Conservation (phyloP, 2,113 vertebrate genomes). For the Takifugu flavidus region DNA sequence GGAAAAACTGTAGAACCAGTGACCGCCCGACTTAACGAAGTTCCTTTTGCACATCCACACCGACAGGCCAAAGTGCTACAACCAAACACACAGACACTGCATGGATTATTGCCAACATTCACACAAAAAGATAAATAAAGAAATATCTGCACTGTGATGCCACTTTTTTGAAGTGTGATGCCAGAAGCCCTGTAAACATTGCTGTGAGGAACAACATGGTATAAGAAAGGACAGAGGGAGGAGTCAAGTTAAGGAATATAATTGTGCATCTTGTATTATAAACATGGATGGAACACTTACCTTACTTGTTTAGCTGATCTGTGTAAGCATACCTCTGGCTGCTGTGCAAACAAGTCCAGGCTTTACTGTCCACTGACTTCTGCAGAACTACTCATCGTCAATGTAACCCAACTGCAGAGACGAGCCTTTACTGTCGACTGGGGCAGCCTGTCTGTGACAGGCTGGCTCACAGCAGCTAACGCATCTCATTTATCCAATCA, state of each 20-base stretch:
- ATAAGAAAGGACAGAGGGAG: constrained; percentile 30
- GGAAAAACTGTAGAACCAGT: not conserved
- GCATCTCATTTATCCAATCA: constrained; percentile 60
- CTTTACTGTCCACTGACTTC: constrained; percentile 99
- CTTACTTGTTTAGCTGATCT: constrained; percentile 84
- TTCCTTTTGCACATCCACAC: constrained; percentile 24
- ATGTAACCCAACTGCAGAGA: constrained; percentile 96
- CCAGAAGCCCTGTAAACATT: constrained; percentile 82
- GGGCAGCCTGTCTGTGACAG: constrained; percentile 68
- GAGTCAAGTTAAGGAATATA: constrained; percentile 47
- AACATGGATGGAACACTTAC: constrained; percentile 87
- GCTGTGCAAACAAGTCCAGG: constrained; percentile 98
- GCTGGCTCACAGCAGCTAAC: constrained; percentile 74
- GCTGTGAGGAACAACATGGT: constrained; percentile 32
- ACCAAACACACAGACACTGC: constrained; percentile 39
- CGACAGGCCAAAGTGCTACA: constrained; percentile 40
- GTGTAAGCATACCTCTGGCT: constrained; percentile 97
- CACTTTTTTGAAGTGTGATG: constrained; percentile 92
- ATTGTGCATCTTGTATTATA: constrained; percentile 74
- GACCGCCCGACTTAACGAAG: constrained; percentile 40
- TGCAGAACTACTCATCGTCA: constrained; percentile 99
- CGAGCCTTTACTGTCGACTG: constrained; percentile 89
- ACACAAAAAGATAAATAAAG: constrained; percentile 41
- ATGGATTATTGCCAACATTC: constrained; percentile 31
- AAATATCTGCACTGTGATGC: constrained; percentile 94